Evolutionary conservation across 2,113 vertebrate species (phyloP).

Genomic region (Leptobrachium ailaonicum): DNA sequence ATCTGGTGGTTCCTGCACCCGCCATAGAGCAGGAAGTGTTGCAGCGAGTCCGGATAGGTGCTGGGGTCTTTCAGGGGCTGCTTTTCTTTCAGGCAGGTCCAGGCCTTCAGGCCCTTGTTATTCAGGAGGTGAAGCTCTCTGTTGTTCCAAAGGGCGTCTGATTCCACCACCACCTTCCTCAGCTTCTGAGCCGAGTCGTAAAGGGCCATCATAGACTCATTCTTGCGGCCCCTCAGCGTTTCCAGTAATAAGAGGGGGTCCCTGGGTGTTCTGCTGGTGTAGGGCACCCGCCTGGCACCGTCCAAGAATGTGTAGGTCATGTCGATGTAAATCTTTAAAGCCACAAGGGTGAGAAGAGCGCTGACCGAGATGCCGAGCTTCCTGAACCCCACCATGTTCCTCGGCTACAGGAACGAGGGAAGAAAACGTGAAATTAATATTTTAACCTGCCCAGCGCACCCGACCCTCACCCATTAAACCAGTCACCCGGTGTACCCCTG

Average conservation of each 20-base stretch:
- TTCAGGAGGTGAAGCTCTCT: conserved; percentile 70
- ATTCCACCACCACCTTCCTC: conserved; percentile 38
- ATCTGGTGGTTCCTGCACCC: conserved; percentile 72
- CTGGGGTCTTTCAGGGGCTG: conserved; percentile 59
- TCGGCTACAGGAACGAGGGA: neutral
- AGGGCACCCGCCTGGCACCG: conserved; percentile 21
- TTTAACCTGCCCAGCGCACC: too few species aligned
- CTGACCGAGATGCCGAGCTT: conserved; percentile 59
- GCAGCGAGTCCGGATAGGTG: conserved; percentile 69
- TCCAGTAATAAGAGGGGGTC: neutral
- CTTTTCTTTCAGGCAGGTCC: conserved; percentile 4
- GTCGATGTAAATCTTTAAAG: conserved; percentile 64
- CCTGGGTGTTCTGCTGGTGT: neutral
- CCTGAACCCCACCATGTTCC: conserved; percentile 56
- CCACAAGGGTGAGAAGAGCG: conserved; percentile 59
- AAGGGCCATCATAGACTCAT: neutral
- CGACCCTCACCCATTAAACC: too few species aligned
- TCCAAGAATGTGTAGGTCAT: conserved; percentile 48
- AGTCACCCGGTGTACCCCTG: too few species aligned
- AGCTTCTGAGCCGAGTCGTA: conserved; percentile 47
- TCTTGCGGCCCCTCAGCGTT: neutral
- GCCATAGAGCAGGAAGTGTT: conserved; percentile 76
- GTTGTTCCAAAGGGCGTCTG: conserved; percentile 76
- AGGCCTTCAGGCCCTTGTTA: neutral
- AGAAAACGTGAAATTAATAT: neutral